Conservation (phyloP, 1,140 invertebrate species). For the Caligus rogercresseyi region DNA sequence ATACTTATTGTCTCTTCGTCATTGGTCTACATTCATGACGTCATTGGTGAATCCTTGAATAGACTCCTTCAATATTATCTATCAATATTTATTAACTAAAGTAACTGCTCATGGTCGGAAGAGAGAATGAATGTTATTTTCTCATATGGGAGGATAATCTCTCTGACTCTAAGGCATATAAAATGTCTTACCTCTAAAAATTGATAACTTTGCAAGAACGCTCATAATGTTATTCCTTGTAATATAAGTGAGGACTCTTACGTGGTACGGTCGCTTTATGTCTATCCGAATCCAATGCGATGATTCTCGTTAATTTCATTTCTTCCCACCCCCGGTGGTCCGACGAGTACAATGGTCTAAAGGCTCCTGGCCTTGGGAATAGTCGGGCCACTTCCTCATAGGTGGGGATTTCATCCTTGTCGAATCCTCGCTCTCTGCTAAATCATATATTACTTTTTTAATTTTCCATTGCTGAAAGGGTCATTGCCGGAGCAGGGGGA, state of each 20-base stretch:
- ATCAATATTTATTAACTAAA: too few relatives aligned
- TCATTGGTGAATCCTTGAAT: too few relatives aligned
- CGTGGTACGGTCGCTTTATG: slow-evolving; percentile 82
- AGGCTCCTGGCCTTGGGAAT: slow-evolving; percentile 64
- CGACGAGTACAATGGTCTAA: slow-evolving; percentile 77
- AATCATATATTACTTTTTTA: slow-evolving; percentile 89
- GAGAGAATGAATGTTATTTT: too few relatives aligned
- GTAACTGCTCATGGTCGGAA: too few relatives aligned
- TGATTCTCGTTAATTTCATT: slow-evolving; percentile 64
- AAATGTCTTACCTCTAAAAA: too few relatives aligned
- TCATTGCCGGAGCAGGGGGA: slow-evolving; percentile 24
- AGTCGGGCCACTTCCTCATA: slow-evolving; percentile 82
- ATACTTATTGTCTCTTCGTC: too few relatives aligned
- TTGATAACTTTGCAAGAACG: too few relatives aligned
- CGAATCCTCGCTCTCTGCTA: slow-evolving; percentile 76
- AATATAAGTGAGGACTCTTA: slow-evolving; percentile 48
- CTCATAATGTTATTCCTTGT: too few relatives aligned
- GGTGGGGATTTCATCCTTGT: slow-evolving; percentile 74
- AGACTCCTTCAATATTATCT: too few relatives aligned
- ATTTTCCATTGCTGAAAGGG: slow-evolving; percentile 27
- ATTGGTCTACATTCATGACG: too few relatives aligned
- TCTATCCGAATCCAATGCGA: slow-evolving; percentile 71
- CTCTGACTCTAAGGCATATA: too few relatives aligned
- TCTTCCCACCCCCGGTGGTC: slow-evolving; percentile 87
- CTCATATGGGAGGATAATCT: too few relatives aligned